phyloP scores from a whole-genome alignment of 2,888 invertebrate genomes.

The Agonopterix heracliana region DNA sequence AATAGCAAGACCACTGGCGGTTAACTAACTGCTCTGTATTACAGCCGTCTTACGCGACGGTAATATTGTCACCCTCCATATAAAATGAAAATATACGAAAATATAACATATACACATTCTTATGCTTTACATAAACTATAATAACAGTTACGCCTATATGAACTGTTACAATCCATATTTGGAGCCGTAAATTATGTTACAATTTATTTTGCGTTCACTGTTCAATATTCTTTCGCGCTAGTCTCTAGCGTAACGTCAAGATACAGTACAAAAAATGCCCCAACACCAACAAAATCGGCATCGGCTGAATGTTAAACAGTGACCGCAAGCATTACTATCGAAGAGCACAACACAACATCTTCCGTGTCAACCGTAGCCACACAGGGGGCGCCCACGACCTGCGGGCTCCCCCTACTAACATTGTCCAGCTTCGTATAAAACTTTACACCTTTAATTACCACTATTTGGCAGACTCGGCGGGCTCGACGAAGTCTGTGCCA shows the following conservation, averaged over 20 bases:
- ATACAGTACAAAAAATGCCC: neutral
- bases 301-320: constrained; percentile 1
- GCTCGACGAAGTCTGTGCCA: constrained; percentile 10
- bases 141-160: constrained; percentile 69
- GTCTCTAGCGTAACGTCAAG: neutral
- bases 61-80: constrained; percentile 25
- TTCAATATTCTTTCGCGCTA: constrained; percentile 14
- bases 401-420: constrained; percentile 33
- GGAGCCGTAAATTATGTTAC: constrained; percentile 62
- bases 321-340: constrained; percentile 12
- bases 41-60: constrained; percentile 8
- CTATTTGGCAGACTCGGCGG: constrained; percentile 26
- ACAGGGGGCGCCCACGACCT: constrained; percentile 22
- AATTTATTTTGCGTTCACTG: constrained; percentile 30
- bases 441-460: constrained; percentile 45
- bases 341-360: constrained; percentile 39
- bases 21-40: constrained; percentile 17
- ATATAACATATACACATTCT: constrained; percentile 70
- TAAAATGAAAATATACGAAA: constrained; percentile 61
- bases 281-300: constrained; percentile 16
- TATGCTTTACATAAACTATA: constrained; percentile 71
- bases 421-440: constrained; percentile 44
- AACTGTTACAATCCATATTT: constrained; percentile 56
- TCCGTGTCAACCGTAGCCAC: constrained; percentile 39
- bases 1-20: neutral